phyloP scores from a whole-genome alignment of 2,888 invertebrate species.

The Patella caerulea region DNA sequence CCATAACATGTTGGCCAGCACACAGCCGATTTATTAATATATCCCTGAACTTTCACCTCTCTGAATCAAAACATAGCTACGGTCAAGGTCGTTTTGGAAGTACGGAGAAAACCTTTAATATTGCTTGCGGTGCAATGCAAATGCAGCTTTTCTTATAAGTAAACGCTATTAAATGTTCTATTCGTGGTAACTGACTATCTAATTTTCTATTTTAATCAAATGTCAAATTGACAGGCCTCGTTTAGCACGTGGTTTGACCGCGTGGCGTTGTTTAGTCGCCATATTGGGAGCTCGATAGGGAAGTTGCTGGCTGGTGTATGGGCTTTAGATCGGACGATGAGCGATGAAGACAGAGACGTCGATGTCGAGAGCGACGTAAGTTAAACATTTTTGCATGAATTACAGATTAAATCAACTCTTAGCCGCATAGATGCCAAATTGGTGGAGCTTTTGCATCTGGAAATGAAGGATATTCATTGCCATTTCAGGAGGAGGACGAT shows the following conservation, averaged over 20 bases:
- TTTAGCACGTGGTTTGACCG: slow-evolving; percentile 58
- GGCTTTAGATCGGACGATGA: slow-evolving; percentile 76
- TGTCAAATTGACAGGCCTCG: slow-evolving; percentile 3
- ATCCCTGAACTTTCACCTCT: background rate
- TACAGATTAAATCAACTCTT: slow-evolving; percentile 6
- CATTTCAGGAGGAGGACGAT: slow-evolving; percentile 56
- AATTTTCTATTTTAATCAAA: too few species aligned
- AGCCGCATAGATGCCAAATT: slow-evolving; percentile 17
- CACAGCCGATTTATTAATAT: too few species aligned
- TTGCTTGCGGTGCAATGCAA: too few species aligned
- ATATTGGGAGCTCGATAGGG: slow-evolving; percentile 34
- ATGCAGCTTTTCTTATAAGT: too few species aligned
- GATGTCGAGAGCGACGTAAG: slow-evolving; percentile 96
- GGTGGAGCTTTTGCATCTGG: slow-evolving; percentile 19
- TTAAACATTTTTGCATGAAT: slow-evolving; percentile 12
- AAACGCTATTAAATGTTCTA: too few species aligned
- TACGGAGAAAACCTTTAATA: too few species aligned
- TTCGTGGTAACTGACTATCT: too few species aligned
- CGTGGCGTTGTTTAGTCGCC: slow-evolving; percentile 68
- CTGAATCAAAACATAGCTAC: background rate
- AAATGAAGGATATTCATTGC: slow-evolving; percentile 26
- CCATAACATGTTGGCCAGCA: too few species aligned
- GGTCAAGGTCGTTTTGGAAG: background rate
- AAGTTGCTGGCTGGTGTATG: slow-evolving; percentile 18
- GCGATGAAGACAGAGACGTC: slow-evolving; percentile 94